Evolutionary conservation across 2,888 invertebrate species (phyloP), one percentile per base, ranked within the genome.

Genomic region (Bugulina stolonifera): DNA sequence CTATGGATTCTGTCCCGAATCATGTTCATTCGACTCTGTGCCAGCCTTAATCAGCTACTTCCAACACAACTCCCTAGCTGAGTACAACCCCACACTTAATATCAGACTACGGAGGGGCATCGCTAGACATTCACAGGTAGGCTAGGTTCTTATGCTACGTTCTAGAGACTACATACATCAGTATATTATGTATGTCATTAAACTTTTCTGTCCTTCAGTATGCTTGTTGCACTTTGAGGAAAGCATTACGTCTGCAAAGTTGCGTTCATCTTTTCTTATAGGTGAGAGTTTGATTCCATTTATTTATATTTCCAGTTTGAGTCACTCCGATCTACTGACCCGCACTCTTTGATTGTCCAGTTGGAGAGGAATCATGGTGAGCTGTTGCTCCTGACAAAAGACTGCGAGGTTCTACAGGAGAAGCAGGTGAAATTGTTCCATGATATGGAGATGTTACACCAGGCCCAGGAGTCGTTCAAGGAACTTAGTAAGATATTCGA

Each of bases 61-160:
- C 85, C 89, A 91, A 82, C 88, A 88, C 81, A 89, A 90, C 81
- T 95, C 96, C 5, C 87, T 98, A 78, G 91, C 91, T 69, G 92
- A 94, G 81, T 98, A 97, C 86, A 98, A 98, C 84, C 90, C 91
- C 77, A 91, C 92, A 71, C 87, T 98, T 78, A 94, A 98, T 84
- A 92, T 94, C 77, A 94, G 92, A 84, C 88, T 98, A 76, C 64
- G 32, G 10, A 2, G 64, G 5, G 64, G 64, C 64, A 64, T 64
- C 14, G 64, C 64, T n/a, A 27, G 27, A 5, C 64, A 22, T 10
- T 14, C 25, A 5, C 64, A 64, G 64, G 64, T 64, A 64, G 3
- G 64, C 14, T 64, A n/a, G n/a, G n/a, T n/a, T n/a, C n/a, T n/a
- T n/a, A n/a, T n/a, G n/a, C n/a, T n/a, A n/a, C n/a, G n/a, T n/a